These are phyloP conservation scores for Lagopus leucura DNA, from an alignment of 2,113 vertebrate genomes.

Conservation along the genomic window DNA sequence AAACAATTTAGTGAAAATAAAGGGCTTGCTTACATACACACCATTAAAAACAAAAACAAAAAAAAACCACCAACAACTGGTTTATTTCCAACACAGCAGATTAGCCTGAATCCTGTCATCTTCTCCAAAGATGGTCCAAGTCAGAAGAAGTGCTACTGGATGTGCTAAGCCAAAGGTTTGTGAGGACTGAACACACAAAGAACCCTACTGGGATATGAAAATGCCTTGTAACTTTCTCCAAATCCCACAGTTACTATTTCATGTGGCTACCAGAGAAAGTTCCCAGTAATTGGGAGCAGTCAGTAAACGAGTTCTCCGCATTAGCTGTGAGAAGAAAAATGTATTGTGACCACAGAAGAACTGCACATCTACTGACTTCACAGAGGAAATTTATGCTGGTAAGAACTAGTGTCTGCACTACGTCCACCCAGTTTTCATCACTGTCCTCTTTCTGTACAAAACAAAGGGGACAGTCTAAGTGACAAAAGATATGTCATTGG, in stretches of 20 bases:
- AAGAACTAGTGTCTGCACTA: not conserved
- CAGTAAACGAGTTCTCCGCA: not conserved
- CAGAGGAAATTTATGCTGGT: not conserved
- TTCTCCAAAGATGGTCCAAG: not conserved
- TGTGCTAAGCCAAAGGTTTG: not conserved
- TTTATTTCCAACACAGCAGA: not conserved
- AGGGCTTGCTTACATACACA: not conserved
- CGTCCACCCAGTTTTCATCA: not conserved
- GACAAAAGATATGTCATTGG: not conserved
- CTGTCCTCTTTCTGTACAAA: not conserved
- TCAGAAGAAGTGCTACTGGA: not conserved
- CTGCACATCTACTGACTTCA: not conserved
- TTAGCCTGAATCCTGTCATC: not conserved
- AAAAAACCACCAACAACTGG: not conserved
- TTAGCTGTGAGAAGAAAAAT: not conserved
- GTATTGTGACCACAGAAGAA: accelerated
- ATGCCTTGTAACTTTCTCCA: not conserved
- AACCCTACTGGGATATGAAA: not conserved
- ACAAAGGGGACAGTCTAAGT: not conserved
- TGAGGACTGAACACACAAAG: not conserved
- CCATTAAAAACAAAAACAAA: not conserved
- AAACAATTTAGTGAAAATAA: not conserved
- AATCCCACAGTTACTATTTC: not conserved
- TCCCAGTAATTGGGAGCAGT: not conserved
- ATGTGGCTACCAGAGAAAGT: not conserved